Evolutionary conservation across 1,140 invertebrate genomes (phyloP), one percentile per base, ranked within the genome.

Genomic region (Eriocheir sinensis): DNA sequence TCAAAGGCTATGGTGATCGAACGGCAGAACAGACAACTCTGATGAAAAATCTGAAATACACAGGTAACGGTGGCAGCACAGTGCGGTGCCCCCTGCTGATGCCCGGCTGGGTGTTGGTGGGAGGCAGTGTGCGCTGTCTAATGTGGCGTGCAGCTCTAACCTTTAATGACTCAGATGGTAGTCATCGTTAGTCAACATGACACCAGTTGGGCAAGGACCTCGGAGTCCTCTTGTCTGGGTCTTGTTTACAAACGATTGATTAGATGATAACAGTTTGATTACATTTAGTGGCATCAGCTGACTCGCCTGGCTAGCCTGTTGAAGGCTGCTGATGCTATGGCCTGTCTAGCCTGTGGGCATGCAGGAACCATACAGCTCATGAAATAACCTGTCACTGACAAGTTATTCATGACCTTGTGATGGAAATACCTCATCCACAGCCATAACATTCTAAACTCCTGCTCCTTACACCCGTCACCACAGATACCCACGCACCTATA

Each of bases 11-110:
- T 38, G 95, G 92, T 72, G 93, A 91, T 38, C 92, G 92, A 17
- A 95, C 95, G 15, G 93, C 41, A 17, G 95, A 95, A 92, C 95
- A 95, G 83, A 88, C 86, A 80, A 88, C 48, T 83, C 90, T 95
- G 53, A 94, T 95, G 95, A 91, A 36, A 60, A 79, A 91, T 86
- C 80, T 95, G 88, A 94, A 94, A 38, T 95, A 86, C 95, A 48
- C 95, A 95, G 95, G 95, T 95, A 95, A 95, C 88, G 41, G 15
- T 53, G 41, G n/a, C 88, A 38, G 44, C 88, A 89, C 88, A 41
- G 41, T 15, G 53, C 17, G 30, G 27, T 3, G 32, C 40, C 88
- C 30, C 15, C 38, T 44, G 30, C 88, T 48, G n/a, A 48, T 12
- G 0, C 48, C 17, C 41, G 44, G 83, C 4, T 36, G 27, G 40